A percentile compares a stretch with the other conserved stretches of the same genome.
phyloP scores from a whole-genome alignment of 2,888 invertebrate species.

The Druceiella hillmani region DNA sequence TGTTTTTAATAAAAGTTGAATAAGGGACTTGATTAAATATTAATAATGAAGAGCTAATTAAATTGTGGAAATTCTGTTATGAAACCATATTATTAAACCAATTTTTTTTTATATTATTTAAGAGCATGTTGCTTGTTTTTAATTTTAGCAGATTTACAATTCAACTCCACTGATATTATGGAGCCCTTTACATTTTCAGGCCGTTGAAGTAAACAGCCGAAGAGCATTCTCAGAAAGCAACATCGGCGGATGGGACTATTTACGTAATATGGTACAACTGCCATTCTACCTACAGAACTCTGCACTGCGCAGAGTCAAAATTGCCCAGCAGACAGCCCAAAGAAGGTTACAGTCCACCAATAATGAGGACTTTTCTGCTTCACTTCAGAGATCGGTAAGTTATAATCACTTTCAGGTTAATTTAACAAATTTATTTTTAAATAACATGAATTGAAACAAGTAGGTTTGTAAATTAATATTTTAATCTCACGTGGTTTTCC shows the following conservation, averaged over 20 bases:
- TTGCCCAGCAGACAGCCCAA: constrained; percentile 75
- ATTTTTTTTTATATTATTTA: too few species aligned
- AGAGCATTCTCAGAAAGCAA: constrained; percentile 85
- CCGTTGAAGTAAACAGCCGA: constrained; percentile 84
- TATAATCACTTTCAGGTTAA: too few species aligned
- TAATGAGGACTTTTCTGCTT: constrained; percentile 52
- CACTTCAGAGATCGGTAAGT: constrained; percentile 47
- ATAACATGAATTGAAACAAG: too few species aligned
- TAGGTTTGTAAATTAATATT: too few species aligned
- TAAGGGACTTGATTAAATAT: too few species aligned
- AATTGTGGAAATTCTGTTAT: too few species aligned
- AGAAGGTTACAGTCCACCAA: constrained; percentile 42
- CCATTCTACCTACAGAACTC: constrained; percentile 98
- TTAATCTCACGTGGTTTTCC: too few species aligned
- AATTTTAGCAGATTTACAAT: background rate
- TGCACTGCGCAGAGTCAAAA: constrained; percentile 82
- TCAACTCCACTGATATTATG: too few species aligned
- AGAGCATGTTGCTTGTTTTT: constrained; percentile 1
- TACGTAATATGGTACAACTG: constrained; percentile 93
- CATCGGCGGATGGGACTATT: constrained; percentile 91
- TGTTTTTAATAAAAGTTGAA: too few species aligned
- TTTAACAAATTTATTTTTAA: too few species aligned
- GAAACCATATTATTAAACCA: too few species aligned
- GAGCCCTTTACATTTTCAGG: constrained; percentile 58
- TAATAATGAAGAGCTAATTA: too few species aligned